Evolutionary conservation across 1,140 invertebrate genomes (phyloP).

Genomic region (Solenopsis fugax): DNA sequence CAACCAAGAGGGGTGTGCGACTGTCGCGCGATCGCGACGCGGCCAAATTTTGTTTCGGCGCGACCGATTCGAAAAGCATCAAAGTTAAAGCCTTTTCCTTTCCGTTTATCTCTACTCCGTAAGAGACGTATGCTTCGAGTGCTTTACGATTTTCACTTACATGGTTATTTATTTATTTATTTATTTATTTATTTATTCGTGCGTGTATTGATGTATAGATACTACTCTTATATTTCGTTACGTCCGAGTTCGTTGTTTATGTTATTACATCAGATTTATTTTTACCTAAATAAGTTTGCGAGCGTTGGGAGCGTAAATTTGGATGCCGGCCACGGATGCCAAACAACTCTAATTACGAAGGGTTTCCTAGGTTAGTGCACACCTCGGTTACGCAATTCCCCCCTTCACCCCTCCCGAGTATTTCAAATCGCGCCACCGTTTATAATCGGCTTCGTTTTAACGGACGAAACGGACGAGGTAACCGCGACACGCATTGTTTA

Average conservation of each 20-base stretch:
- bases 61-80: background rate
- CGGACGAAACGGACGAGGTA: slow-evolving; percentile 13
- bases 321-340: slow-evolving; percentile 14
- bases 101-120: no score
- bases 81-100: background rate
- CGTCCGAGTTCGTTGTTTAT: slow-evolving; percentile 25
- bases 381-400: slow-evolving; percentile 34
- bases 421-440: slow-evolving; percentile 32
- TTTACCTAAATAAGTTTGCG: background rate
- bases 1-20: background rate
- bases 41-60: background rate
- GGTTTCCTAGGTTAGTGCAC: slow-evolving; percentile 33
- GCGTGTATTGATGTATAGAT: background rate
- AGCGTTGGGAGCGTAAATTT: background rate
- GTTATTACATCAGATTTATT: slow-evolving; percentile 25
- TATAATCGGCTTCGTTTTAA: slow-evolving; percentile 30
- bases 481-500: slow-evolving; percentile 53
- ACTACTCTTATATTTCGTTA: background rate
- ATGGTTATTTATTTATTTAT: background rate
- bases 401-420: background rate
- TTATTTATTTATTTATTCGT: background rate
- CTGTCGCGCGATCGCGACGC: background rate
- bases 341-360: slow-evolving; percentile 36
- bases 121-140: background rate
- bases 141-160: no score